Evolutionary conservation across 2,113 vertebrate genomes (phyloP), one percentile per base, ranked within the genome.

Genomic region (Toxotes chatareus): DNA sequence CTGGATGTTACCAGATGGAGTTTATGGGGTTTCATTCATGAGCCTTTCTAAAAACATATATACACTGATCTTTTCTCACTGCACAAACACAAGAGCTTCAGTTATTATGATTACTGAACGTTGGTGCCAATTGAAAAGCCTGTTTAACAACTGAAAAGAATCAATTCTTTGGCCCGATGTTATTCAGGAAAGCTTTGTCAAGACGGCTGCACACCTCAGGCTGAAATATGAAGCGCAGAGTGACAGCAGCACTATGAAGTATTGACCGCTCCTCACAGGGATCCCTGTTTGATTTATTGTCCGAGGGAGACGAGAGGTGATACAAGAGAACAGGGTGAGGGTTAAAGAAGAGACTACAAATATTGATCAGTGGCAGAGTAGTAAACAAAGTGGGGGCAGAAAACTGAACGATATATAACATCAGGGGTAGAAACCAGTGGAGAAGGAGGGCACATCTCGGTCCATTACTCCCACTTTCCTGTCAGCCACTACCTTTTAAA

Each of bases 321-420:
- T 46, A 47, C 56, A 38, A 64, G 44, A 68, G 63, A 19, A 44
- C 23, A 11, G 21, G 56, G 47, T 56, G 65, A 86, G 57, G 61
- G 76, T 74, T 76, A 61, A 79, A 86, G 73, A 79, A 78, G 64
- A 79, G 66, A 36, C 46, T 9, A 46, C 44, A n/a, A 60, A 74
- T 62, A 68, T 53, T 34, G 81, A 84, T 85, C 51, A 72, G 17
- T 56, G 79, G 19, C 17, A 2, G 42, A 27, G 38, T 17, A 19
- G 65, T 63, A 56, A 85, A 81, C 69, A 79, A 23, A 57, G 27
- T 14, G 40, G 55, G 56, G 82, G 36, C 47, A 59, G 44, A 66
- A 47, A 64, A 32, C 2, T 61, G 31, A 16, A 34, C 6, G 4
- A 59, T 59, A 13, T 61, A 60, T 27, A 27, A 76, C 42, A 66